Evolutionary conservation across 2,113 vertebrate species (phyloP).

Genomic region (Drymodes brunneopygia): DNA sequence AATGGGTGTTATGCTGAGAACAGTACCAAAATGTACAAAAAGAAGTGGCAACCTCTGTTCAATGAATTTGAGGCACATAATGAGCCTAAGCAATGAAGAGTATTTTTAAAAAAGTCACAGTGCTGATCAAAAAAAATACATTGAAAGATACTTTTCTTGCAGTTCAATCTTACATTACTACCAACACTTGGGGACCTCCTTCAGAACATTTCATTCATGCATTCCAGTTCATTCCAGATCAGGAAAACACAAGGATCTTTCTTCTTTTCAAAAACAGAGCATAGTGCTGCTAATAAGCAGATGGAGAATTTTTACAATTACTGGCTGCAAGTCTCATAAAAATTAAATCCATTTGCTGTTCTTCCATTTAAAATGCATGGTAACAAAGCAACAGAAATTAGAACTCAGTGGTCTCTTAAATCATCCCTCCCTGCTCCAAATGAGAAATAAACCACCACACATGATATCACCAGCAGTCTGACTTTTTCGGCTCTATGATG

Average conservation of each 20-base stretch:
- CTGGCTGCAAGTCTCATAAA: not conserved
- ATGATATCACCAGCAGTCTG: not conserved
- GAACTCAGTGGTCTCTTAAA: slow-evolving; percentile 8
- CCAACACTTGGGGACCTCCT: not conserved
- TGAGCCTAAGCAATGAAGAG: not conserved
- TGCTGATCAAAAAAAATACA: not conserved
- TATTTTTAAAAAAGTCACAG: not conserved
- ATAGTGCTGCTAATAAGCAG: not conserved
- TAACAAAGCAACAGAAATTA: slow-evolving; percentile 32
- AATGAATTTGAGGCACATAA: not conserved
- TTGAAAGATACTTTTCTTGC: not conserved
- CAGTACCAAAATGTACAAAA: not conserved
- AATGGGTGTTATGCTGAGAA: not conserved
- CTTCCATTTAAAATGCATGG: not conserved
- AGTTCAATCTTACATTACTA: not conserved
- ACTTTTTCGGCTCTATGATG: not conserved
- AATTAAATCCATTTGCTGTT: slow-evolving; percentile 27
- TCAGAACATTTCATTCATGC: not conserved
- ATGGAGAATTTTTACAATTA: not conserved
- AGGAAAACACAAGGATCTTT: not conserved
- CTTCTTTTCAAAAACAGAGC: not conserved
- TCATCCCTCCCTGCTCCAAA: not conserved
- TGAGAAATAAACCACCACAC: not conserved
- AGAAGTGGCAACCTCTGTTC: not conserved
- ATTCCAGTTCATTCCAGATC: not conserved